Base-by-base conservation (phyloP, 2,113 vertebrate species). In the Phrynosoma platyrhinos region DNA sequence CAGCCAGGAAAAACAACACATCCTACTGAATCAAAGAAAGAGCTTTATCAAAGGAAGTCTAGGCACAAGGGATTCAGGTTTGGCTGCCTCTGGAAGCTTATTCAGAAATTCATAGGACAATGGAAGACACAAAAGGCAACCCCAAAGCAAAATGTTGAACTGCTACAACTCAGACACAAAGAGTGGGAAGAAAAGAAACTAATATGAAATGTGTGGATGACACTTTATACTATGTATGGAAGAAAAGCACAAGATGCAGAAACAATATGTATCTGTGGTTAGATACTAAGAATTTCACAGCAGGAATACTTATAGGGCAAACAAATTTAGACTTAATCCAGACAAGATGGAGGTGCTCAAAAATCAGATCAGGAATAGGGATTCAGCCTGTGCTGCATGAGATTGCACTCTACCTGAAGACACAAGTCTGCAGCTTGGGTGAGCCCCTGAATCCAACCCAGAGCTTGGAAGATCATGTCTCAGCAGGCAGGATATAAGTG, bases 21-120 rank as follows among this genome's bases (percentile, higher is more conserved):
- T 87, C 85, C 80, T 68, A 53, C 66, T 32, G 82, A 93, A 95
- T 95, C 95, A 95, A 96, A 97, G 91, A 85, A 90, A 85, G 64
- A 55, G 0, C 77, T 62, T 89, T 91, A 92, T 91, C 89, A 96
- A 94, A 95, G 95, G 83, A 91, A 93, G 74, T 80, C 79, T 80
- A 88, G 87, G 82, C 84, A 69, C 69, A 52, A 91, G 83, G 84
- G 94, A 95, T 93, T 93, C 78, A 82, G 76, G 76, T 75, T 88
- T 90, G 82, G 25, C n/a, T 80, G 72, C 79, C n/a, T 4, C 75
- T 94, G 85, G 82, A 93, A 90, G 87, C 82, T 78, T 40, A 77
- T 75, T 21, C 58, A 75, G 69, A 62, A 91, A 95, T 91, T 87
- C 79, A 92, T 87, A 93, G 88, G 82, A 84, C 85, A 87, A 90